These are phyloP conservation scores for Lasioglossum malachurum DNA, from an alignment of 2,888 invertebrate genomes.

Conservation along the genomic window DNA sequence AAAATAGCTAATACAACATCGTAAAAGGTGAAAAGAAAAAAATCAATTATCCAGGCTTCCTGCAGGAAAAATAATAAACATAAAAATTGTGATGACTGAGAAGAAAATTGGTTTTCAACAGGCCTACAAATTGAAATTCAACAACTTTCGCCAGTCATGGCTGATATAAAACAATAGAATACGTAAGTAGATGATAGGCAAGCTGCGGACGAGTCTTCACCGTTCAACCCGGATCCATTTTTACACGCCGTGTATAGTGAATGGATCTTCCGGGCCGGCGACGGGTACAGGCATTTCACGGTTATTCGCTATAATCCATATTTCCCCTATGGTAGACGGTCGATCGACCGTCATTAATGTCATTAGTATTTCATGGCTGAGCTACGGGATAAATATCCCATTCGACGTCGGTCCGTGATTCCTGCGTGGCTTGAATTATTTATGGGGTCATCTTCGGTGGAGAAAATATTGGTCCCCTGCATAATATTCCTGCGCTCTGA, in stretches of 20 bases:
- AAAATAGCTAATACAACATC: too few species aligned
- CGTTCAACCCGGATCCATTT: conserved; percentile 5
- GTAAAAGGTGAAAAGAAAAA: too few species aligned
- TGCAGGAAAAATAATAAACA: too few species aligned
- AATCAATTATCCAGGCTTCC: too few species aligned
- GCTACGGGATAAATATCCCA: conserved; percentile 43
- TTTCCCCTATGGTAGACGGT: conserved; percentile 19
- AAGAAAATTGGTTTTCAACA: too few species aligned
- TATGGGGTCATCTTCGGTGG: conserved; percentile 13
- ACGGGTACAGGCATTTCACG: conserved; percentile 38
- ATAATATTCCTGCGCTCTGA: neutral
- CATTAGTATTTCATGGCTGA: conserved; percentile 57
- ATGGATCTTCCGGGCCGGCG: conserved; percentile 21
- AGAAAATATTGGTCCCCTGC: conserved; percentile 7
- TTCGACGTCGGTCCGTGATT: conserved; percentile 44
- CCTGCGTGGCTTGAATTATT: conserved; percentile 45
- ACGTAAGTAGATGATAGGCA: conserved; percentile 15
- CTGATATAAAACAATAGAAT: conserved; percentile 26
- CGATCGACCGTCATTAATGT: conserved; percentile 56
- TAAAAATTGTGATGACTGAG: too few species aligned
- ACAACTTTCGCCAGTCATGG: neutral
- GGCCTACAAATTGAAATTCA: too few species aligned
- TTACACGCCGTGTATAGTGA: conserved; percentile 25
- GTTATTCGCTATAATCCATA: conserved; percentile 42
- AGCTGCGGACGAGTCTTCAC: conserved; percentile 30